These are phyloP conservation scores for Neosilurus hyrtlii DNA, from an alignment of 2,797 vertebrate species.

Conservation along the genomic window DNA sequence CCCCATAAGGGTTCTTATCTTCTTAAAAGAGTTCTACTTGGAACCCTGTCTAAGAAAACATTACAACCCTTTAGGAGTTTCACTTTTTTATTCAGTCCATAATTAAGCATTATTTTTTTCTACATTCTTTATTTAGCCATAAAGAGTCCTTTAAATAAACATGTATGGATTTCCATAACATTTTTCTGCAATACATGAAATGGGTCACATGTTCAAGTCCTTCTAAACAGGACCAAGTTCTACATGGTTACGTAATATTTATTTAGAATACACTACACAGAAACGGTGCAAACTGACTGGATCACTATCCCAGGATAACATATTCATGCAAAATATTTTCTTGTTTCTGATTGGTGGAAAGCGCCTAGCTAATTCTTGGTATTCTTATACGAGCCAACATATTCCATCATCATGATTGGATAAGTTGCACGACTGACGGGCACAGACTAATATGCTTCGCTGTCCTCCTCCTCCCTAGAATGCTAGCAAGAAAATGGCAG, in stretches of 20 bases:
- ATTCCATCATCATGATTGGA: too few species aligned
- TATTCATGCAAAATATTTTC: too few species aligned
- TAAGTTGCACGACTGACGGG: too few species aligned
- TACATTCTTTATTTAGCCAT: not conserved
- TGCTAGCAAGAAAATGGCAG: too few species aligned
- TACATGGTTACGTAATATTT: not conserved
- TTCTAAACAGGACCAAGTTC: not conserved
- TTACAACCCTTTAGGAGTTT: not conserved
- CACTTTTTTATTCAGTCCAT: not conserved
- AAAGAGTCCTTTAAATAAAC: not conserved
- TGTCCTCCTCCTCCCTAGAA: too few species aligned
- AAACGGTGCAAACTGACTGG: too few species aligned
- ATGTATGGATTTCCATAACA: not conserved
- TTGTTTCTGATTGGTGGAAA: too few species aligned
- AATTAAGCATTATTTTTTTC: not conserved
- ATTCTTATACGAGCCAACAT: too few species aligned
- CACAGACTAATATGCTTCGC: too few species aligned
- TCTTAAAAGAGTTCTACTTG: not conserved
- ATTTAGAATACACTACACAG: too few species aligned
- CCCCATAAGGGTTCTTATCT: not conserved
- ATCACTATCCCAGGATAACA: too few species aligned
- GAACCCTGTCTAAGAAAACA: not conserved
- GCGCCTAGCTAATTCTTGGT: too few species aligned
- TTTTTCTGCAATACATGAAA: not conserved
- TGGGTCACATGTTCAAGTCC: not conserved